Percentiles rank a stretch among this genome's conserved stretches.
phyloP scores from a whole-genome alignment of 2,888 invertebrate genomes.

The Syritta pipiens region DNA sequence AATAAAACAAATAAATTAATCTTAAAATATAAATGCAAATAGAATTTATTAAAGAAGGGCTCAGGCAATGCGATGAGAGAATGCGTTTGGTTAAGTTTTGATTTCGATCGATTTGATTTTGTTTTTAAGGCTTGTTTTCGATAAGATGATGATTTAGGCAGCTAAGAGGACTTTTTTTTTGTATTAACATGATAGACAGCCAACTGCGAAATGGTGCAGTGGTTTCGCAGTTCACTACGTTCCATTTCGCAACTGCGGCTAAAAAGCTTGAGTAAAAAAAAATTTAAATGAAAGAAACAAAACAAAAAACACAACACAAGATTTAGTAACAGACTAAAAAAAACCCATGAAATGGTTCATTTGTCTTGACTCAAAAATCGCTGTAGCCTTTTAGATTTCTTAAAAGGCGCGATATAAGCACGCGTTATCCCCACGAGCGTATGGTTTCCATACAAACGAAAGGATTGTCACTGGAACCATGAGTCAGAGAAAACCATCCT shows the following conservation, averaged over 20 bases:
- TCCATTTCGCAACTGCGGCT: constrained; percentile 50
- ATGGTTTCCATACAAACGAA: too few species aligned
- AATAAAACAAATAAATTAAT: constrained; percentile 9
- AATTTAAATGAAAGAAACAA: constrained; percentile 14
- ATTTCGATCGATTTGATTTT: constrained; percentile 40
- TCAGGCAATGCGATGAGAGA: constrained; percentile 73
- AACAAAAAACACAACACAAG: constrained; percentile 56
- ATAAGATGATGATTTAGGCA: constrained; percentile 63
- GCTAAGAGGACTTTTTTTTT: constrained; percentile 47
- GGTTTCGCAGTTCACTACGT: constrained; percentile 20
- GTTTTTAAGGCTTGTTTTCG: constrained; percentile 30
- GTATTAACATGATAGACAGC: constrained; percentile 46
- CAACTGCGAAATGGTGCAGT: constrained; percentile 61
- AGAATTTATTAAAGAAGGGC: constrained; percentile 70
- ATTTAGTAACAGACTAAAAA: constrained; percentile 63
- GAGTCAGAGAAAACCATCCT: too few species aligned
- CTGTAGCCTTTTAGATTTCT: constrained; percentile 6
- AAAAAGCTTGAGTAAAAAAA: constrained; percentile 29
- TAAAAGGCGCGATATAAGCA: neutral
- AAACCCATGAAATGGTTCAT: constrained; percentile 40
- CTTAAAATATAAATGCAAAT: constrained; percentile 51
- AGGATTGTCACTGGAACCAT: too few species aligned
- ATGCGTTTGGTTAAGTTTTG: constrained; percentile 64
- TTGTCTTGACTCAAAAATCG: constrained; percentile 8
- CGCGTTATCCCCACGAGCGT: neutral